Percentiles rank a stretch among this genome's conserved stretches.
phyloP scores from a whole-genome alignment of 2,113 vertebrate species.

The Entomyzon cyanotis region DNA sequence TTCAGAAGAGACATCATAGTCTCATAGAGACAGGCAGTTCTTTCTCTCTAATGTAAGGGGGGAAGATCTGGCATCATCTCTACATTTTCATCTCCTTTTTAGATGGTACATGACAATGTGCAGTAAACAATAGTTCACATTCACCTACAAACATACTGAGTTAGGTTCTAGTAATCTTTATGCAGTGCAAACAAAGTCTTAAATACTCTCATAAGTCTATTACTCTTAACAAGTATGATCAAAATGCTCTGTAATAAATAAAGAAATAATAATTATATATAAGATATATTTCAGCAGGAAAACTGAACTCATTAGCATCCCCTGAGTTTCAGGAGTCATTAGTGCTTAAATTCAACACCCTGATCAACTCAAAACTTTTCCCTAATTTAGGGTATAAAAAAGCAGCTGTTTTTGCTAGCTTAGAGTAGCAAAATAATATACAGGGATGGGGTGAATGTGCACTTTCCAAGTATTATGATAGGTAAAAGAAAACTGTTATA shows the following conservation, averaged over 20 bases:
- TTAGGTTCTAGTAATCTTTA: not conserved
- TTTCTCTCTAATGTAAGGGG: not conserved
- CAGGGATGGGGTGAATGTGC: not conserved
- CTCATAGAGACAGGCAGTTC: not conserved
- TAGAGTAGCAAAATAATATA: not conserved
- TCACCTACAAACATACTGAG: not conserved
- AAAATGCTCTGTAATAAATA: not conserved
- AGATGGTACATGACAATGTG: not conserved
- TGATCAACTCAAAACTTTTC: not conserved
- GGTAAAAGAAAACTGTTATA: not conserved
- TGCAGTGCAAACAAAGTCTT: fast-evolving
- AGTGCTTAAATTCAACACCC: not conserved
- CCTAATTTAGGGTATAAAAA: not conserved
- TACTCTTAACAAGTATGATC: not conserved
- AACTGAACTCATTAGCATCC: not conserved
- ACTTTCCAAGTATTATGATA: not conserved
- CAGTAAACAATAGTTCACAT: not conserved
- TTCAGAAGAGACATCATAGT: not conserved
- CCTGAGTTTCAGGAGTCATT: not conserved
- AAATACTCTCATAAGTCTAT: not conserved
- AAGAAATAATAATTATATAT: too few relatives aligned
- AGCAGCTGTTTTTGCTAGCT: not conserved
- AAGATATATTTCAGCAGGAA: not conserved
- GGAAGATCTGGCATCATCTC: not conserved
- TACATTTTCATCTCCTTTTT: not conserved